These are phyloP conservation scores for Meiosimyza decipiens DNA, from an alignment of 2,888 invertebrate genomes.

Conservation along the genomic window DNA sequence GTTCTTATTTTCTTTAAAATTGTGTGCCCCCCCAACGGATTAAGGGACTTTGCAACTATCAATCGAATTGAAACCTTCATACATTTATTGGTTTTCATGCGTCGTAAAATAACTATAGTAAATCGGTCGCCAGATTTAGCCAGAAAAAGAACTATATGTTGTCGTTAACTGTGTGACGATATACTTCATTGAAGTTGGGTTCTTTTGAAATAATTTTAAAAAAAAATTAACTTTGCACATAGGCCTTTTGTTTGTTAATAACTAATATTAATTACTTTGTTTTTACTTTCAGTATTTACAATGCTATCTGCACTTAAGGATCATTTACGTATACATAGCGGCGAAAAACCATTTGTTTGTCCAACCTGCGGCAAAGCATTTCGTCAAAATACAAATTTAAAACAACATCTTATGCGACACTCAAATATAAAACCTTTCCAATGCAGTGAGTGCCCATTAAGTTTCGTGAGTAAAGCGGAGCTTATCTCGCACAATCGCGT, in stretches of 20 bases:
- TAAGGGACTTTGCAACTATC: too few species aligned
- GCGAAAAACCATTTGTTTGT: constrained; percentile 71
- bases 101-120: too few species aligned
- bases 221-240: too few species aligned
- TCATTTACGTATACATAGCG: constrained; percentile 71
- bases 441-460: constrained; percentile 67
- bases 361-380: constrained; percentile 72
- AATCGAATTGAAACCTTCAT: too few species aligned
- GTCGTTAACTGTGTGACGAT: too few species aligned
- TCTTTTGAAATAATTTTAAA: too few species aligned
- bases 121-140: too few species aligned
- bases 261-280: not conserved
- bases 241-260: not conserved
- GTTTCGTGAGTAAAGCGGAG: constrained; percentile 68
- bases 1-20: too few species aligned
- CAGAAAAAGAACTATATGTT: too few species aligned
- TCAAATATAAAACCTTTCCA: constrained; percentile 68
- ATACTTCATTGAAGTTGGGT: too few species aligned
- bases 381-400: constrained; percentile 72
- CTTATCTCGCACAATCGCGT: constrained; percentile 70
- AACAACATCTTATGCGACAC: constrained; percentile 71
- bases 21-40: too few species aligned
- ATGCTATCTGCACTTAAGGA: constrained; percentile 72
- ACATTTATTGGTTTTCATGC: too few species aligned
- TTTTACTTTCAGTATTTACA: constrained; percentile 60